A percentile compares a stretch with the other conserved stretches of the same genome.
These are phyloP conservation scores for Drusus annulatus DNA, from an alignment of 1,140 invertebrate species.

Conservation along the genomic window DNA sequence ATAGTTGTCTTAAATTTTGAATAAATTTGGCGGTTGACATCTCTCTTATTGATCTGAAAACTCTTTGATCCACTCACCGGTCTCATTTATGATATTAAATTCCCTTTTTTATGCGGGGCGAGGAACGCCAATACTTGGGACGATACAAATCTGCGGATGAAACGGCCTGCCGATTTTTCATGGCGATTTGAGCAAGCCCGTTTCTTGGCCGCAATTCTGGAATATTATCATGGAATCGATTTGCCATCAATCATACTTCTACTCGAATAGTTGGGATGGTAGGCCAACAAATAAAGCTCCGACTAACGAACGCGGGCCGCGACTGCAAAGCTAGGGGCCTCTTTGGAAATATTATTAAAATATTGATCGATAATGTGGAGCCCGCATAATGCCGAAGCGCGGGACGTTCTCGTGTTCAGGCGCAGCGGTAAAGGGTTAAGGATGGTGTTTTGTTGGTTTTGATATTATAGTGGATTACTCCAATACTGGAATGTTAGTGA, in stretches of 20 bases:
- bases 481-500: too few species aligned
- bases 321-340: slow-evolving; percentile 20
- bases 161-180: neutral
- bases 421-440: too few species aligned
- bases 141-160: slow-evolving; percentile 8
- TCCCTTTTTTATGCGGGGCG: neutral
- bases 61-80: slow-evolving; percentile 12
- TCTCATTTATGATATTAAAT: slow-evolving; percentile 6
- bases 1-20: neutral
- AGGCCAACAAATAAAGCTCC: slow-evolving; percentile 19
- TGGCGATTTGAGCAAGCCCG: neutral
- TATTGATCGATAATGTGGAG: slow-evolving; percentile 15
- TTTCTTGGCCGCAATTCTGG: slow-evolving; percentile 21
- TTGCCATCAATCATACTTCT: slow-evolving; percentile 35
- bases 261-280: slow-evolving; percentile 16
- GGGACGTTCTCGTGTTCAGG: too few species aligned
- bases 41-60: neutral
- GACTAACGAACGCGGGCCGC: neutral
- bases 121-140: neutral
- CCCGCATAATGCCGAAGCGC: slow-evolving; percentile 10
- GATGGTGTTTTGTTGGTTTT: too few species aligned
- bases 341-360: slow-evolving; percentile 29
- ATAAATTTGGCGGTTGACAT: slow-evolving; percentile 8
- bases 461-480: too few species aligned
- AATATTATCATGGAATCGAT: slow-evolving; percentile 24